Evolutionary conservation across 2,113 vertebrate genomes (phyloP), one percentile per base, ranked within the genome.

Genomic region (Notarius quadriscutis): DNA sequence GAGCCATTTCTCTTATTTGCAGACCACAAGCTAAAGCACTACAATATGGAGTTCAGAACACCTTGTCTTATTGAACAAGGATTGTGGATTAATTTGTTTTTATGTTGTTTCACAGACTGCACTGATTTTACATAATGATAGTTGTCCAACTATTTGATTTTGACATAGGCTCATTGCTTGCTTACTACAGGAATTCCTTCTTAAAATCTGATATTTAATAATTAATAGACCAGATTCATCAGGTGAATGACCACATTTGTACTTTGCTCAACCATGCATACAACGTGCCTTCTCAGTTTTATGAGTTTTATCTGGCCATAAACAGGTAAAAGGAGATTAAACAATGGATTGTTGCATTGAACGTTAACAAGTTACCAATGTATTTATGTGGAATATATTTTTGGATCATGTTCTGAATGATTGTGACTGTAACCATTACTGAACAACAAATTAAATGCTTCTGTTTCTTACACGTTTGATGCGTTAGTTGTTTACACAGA

Each of bases 61-160:
- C 34, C n/a, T 88, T 87, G 87, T 86, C 57, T 53, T 82, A 75
- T 58, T 27, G 87, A 89, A 79, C 17, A 18, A 62, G 72, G 50
- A 27, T 77, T 50, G 15, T 57, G 82, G 15, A 78, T 18, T 75
- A 14, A 48, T 91, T 88, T 50, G 58, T 89, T 50, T 88, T 51
- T 84, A 86, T 93, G 86, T 62, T 86, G 86, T 91, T 91, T 88
- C 86, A 91, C 27, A 88, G 74, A 90, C 92, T 93, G 94, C 95
- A 95, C 95, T 95, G 95, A 96, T 92, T 93, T 87, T 87, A 82
- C 58, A 84, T 57, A 41, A 81, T 22, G 15, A 34, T 7, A 79
- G 57, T 58, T 27, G 15, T 34, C 55, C 55, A 80, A 27, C 25
- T 77, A 77, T 78, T 53, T 2, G 15, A 80, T 41, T 62, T 41